Evolutionary conservation across 2,113 vertebrate genomes (phyloP), one percentile per base, ranked within the genome.

Genomic region (Oryzias celebensis): DNA sequence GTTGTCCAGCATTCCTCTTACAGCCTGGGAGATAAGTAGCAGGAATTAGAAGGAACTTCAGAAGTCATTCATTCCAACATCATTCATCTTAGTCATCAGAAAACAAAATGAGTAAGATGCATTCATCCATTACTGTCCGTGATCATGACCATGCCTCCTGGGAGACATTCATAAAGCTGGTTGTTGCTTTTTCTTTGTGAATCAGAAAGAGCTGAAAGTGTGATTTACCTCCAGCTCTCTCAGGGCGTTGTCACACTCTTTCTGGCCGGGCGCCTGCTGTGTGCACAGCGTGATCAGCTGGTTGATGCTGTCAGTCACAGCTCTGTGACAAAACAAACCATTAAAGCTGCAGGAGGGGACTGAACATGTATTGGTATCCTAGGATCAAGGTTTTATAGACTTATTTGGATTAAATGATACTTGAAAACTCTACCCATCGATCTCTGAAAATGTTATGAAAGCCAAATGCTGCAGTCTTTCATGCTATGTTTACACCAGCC

Each of bases 291-390:
- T 98, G 90, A 98, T 99, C 62, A 99, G 93, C 84, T 98, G 96
- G 82, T 98, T 99, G 79, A 99, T 99, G 81, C 97, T 98, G 83
- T 99, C 97, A 0, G 97, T 99, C 83, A 99, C 97, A 18, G 97
- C 95, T 88, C 97, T 99, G 88, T 18, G 81, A 91, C 18, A 71
- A 41, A 63, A 24, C 17, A 42, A 36, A 36, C 36, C 36, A 36
- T 36, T 36, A 36, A 36, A 12, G 36, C 36, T 36, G 36, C 36
- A 36, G 36, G 36, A 36, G 10, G 36, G 36, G 36, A 1, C 36
- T 36, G 36, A 10, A 13, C 2, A 12, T 36, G 10, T 36, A 36
- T 36, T 12, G 8, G 36, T 36, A 36, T 36, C 36, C 36, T 36
- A 10, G 36, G 8, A 36, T 36, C 8, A 36, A 36, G 36, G 36